Conservation (phyloP, 35 echinoderm and acorn worm genomes). For the Amphiura filiformis region DNA sequence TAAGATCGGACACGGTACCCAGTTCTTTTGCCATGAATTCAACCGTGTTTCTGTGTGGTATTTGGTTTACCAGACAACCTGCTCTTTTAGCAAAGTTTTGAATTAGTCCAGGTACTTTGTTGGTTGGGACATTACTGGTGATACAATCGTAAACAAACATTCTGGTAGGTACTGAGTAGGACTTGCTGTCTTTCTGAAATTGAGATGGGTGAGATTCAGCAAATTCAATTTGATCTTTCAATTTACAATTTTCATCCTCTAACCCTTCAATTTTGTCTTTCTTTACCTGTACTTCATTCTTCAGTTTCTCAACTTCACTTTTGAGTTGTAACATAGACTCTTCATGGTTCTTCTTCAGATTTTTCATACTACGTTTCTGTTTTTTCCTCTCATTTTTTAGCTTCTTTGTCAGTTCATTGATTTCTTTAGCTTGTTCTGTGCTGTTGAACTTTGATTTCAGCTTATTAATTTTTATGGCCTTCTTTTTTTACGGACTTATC, state of each 20-base stretch:
- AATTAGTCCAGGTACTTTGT: conserved; percentile 11
- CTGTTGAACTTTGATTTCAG: background rate
- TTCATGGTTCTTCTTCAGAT: background rate
- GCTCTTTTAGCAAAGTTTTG: background rate
- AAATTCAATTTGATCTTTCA: background rate
- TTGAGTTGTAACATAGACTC: background rate
- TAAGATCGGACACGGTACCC: conserved; percentile 22
- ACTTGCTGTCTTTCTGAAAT: conserved; percentile 4
- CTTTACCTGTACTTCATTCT: background rate
- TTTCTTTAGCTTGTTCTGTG: background rate
- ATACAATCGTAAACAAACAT: conserved; percentile 33
- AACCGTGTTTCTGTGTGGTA: conserved; percentile 21
- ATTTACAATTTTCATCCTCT: conserved; percentile 9
- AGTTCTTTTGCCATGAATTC: conserved; percentile 43
- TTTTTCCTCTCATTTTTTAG: background rate
- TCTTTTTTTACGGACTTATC: too few species aligned
- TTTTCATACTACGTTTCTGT: background rate
- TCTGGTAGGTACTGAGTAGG: conserved; percentile 6
- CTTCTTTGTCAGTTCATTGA: background rate
- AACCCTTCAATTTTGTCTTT: background rate
- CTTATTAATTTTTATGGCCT: background rate
- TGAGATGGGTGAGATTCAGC: background rate
- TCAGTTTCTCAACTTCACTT: too few species aligned
- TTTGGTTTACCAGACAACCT: background rate
- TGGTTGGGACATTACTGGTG: conserved; percentile 29